These are phyloP conservation scores for Sturnus vulgaris DNA, from an alignment of 2,113 vertebrate genomes.

Conservation along the genomic window DNA sequence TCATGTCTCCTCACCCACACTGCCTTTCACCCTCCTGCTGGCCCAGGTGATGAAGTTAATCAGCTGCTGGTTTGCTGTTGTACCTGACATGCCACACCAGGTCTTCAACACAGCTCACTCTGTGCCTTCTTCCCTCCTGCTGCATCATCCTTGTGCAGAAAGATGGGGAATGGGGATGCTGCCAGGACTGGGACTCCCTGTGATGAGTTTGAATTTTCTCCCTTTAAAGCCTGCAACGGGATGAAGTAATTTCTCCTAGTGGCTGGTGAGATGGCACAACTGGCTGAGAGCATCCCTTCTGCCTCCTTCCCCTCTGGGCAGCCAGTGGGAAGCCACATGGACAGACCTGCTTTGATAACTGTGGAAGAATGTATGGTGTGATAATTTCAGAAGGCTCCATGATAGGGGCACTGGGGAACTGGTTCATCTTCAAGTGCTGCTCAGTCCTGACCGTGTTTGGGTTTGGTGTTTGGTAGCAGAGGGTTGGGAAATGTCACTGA, in stretches of 20 bases:
- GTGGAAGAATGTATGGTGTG: background rate
- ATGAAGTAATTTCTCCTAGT: background rate
- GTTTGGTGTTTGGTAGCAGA: background rate
- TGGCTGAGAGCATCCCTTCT: background rate
- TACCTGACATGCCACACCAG: background rate
- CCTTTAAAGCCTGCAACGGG: background rate
- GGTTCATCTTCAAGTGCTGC: background rate
- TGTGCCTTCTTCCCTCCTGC: background rate
- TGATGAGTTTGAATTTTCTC: background rate
- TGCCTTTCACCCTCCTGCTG: background rate
- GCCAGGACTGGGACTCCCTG: background rate
- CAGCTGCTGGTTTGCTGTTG: background rate
- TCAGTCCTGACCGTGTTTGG: fast-evolving
- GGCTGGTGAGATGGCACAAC: background rate
- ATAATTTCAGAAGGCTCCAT: background rate
- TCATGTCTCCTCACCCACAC: background rate
- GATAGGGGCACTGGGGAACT: background rate
- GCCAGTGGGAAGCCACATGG: background rate
- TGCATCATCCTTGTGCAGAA: background rate
- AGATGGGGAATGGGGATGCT: background rate
- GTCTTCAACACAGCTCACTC: background rate
- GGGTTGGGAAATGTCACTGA: background rate
- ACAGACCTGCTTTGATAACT: background rate
- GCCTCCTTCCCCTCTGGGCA: background rate
- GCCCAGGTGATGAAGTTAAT: background rate